Conservation (phyloP, 2,113 vertebrate genomes). For the Morone saxatilis region DNA sequence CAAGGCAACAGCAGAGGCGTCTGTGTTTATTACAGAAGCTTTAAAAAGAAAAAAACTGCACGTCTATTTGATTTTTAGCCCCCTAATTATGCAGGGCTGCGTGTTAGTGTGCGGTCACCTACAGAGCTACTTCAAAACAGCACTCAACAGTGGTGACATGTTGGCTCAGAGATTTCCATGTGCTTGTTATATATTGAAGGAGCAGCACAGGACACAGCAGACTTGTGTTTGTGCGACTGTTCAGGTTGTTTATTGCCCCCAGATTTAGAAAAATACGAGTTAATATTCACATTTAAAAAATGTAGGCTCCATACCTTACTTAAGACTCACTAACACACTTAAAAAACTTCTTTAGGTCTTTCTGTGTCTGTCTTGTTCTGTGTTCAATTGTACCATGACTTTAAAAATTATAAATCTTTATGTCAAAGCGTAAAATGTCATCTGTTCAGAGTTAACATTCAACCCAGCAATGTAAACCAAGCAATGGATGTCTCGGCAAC, state of each 20-base stretch:
- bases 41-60: not conserved
- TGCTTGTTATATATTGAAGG: not conserved
- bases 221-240: not conserved
- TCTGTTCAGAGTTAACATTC: not conserved
- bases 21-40: not conserved
- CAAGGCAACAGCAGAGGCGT: not conserved
- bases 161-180: not conserved
- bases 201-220: not conserved
- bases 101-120: not conserved
- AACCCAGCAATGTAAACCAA: not conserved
- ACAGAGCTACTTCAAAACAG: not conserved
- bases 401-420: not conserved
- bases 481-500: no score
- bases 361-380: not conserved
- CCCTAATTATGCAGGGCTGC: not conserved
- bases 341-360: not conserved
- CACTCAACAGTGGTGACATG: not conserved
- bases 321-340: not conserved
- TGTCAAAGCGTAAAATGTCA: not conserved
- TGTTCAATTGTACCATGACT: not conserved
- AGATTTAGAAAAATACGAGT: not conserved
- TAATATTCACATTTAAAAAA: not conserved
- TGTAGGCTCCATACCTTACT: not conserved
- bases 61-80: not conserved
- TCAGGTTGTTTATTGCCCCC: not conserved